Conservation (phyloP, 2,797 vertebrate genomes). For the Clarias laeviceps region DNA sequence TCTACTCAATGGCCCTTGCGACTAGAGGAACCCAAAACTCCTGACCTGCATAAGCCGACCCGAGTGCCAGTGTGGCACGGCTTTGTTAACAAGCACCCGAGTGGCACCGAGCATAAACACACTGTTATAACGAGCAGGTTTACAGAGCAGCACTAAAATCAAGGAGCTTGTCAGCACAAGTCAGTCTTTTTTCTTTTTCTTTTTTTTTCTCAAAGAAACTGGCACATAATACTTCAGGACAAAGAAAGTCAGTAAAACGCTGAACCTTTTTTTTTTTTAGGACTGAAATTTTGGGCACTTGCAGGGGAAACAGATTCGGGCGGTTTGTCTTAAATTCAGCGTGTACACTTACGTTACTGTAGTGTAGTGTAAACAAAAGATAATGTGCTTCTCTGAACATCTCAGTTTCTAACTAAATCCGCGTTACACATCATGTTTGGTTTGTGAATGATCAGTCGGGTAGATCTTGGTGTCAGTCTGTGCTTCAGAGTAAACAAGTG, state of each 20-base stretch:
- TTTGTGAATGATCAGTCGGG: neutral
- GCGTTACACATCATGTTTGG: neutral
- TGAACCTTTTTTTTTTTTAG: neutral
- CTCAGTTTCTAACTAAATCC: neutral
- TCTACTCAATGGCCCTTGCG: slow-evolving; percentile 28
- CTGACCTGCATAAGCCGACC: slow-evolving; percentile 50
- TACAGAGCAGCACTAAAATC: neutral
- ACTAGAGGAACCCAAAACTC: slow-evolving; percentile 47
- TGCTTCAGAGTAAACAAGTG: neutral
- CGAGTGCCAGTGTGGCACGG: slow-evolving; percentile 26
- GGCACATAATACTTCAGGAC: neutral
- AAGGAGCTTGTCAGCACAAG: neutral
- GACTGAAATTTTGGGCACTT: neutral
- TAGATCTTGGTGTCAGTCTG: neutral
- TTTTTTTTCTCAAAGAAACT: neutral
- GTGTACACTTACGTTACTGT: neutral
- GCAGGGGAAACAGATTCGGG: neutral
- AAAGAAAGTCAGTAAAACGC: neutral
- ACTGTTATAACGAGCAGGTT: neutral
- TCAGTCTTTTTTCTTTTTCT: neutral
- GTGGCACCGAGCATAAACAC: slow-evolving; percentile 16
- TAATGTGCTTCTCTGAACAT: neutral
- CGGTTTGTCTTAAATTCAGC: neutral
- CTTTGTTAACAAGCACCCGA: slow-evolving; percentile 41
- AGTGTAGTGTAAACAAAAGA: neutral